Percentiles rank a stretch among this genome's conserved stretches.
Conservation (phyloP, 2,888 invertebrate species). For the Hanleya hanleyi region DNA sequence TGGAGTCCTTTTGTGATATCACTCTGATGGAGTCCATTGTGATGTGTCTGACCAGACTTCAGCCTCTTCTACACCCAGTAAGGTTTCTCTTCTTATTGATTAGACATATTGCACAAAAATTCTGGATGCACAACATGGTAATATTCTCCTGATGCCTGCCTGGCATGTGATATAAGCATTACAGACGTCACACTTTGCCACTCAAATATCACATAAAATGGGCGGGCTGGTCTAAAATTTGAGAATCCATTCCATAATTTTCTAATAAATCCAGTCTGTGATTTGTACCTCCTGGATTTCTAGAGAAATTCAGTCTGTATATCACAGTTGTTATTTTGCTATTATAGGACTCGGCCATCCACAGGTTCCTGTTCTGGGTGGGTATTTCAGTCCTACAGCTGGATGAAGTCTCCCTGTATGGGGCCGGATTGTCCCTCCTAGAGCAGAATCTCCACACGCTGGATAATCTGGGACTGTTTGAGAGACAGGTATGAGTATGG, state of each 20-base stretch:
- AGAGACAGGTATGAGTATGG: constrained; percentile 85
- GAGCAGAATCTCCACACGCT: constrained; percentile 98
- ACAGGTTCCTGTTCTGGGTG: constrained; percentile 97
- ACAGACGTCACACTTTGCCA: too few relatives aligned
- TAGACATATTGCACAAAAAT: too few relatives aligned
- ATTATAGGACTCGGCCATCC: constrained; percentile 78
- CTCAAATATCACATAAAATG: too few relatives aligned
- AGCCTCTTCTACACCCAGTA: constrained; percentile 90
- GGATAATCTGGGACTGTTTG: constrained; percentile 94
- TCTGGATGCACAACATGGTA: too few relatives aligned
- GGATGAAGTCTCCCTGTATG: constrained; percentile 94
- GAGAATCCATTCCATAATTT: too few relatives aligned
- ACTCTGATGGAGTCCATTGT: constrained; percentile 93
- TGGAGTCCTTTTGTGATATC: constrained; percentile 93
- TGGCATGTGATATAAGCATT: too few relatives aligned
- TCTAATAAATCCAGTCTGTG: too few relatives aligned
- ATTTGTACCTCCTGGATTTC: too few relatives aligned
- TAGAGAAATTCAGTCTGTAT: too few relatives aligned
- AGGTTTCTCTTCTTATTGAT: constrained; percentile 70
- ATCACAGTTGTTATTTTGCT: too few relatives aligned
- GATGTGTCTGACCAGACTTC: constrained; percentile 95
- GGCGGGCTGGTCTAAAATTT: too few relatives aligned
- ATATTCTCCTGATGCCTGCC: too few relatives aligned
- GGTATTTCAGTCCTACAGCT: constrained; percentile 95
- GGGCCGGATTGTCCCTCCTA: constrained; percentile 92